Evolutionary conservation across 2,113 vertebrate genomes (phyloP).

Genomic region (Antechinus stuartii): DNA sequence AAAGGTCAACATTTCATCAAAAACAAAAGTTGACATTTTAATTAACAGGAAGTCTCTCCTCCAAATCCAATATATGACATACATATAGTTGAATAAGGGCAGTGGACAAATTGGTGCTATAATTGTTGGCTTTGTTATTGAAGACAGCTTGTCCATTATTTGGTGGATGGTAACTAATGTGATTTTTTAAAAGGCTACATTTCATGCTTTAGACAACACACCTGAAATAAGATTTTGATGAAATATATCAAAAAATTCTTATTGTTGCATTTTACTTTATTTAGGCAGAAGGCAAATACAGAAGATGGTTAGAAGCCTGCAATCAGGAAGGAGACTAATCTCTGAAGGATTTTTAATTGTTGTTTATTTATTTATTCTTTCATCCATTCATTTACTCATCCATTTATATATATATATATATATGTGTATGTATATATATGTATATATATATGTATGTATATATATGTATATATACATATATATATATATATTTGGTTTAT

Average conservation of each 20-base stretch:
- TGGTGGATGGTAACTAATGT: slow-evolving; percentile 10
- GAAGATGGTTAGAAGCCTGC: not conserved
- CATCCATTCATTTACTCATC: too few species aligned
- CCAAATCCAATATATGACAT: not conserved
- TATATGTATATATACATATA: too few species aligned
- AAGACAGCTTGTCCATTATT: not conserved
- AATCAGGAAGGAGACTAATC: not conserved
- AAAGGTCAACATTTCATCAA: slow-evolving; percentile 48
- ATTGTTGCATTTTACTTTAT: not conserved
- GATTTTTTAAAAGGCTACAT: not conserved
- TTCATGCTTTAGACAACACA: not conserved
- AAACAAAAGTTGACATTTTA: slow-evolving; percentile 57
- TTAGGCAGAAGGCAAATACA: not conserved
- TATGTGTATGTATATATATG: too few species aligned
- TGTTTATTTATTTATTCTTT: too few species aligned
- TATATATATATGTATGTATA: too few species aligned
- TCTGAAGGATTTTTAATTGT: not conserved
- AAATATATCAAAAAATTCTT: slow-evolving; percentile 17
- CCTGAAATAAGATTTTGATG: not conserved
- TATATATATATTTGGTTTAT: too few species aligned
- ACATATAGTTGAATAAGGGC: slow-evolving; percentile 12
- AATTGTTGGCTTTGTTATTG: slow-evolving; percentile 19
- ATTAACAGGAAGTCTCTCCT: slow-evolving; percentile 42
- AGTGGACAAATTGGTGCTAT: not conserved
- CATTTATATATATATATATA: too few species aligned